Base-by-base conservation (phyloP, 2,888 invertebrate species). In the Hydropsyche betteni region DNA sequence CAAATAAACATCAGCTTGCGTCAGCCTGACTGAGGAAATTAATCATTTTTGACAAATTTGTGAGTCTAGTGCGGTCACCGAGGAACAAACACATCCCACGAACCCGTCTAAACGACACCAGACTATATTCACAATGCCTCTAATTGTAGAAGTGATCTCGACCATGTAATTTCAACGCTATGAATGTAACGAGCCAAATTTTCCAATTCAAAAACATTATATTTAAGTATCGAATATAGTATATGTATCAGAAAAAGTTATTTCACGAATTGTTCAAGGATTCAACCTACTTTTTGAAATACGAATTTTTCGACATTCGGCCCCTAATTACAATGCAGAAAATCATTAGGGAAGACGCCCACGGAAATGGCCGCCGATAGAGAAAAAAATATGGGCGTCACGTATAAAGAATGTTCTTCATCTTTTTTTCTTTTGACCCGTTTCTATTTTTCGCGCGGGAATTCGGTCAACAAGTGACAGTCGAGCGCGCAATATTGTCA, bases 21-120 rank as follows among this genome's bases (percentile, higher is more conserved):
- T 64, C 64, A 64, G 34, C 64, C 10, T 5, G 64, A 36, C 64
- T 12, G 6, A 64, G 64, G 12, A n/a, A 64, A 64, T 64, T 33
- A 64, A 64, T 64, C 64, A 64, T 64, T 64, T 64, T 36, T 64
- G 64, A 64, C 64, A 64, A 64, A 64, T 64, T 34, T 64, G 64
- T 64, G 64, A 44, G 44, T 64, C 34, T 64, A 24, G 24, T 36
- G 64, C 36, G 44, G 44, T 44, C 44, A 44, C 44, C 44, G 44
- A 44, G 44, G 44, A 10, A 44, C 44, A 44, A 44, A 44, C 44
- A 44, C 44, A 44, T 44, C 44, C 44, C 44, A 44, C 44, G 44
- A 44, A 8, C 44, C 10, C 2, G 10, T 10, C 34, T 64, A 64
- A 64, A 34, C 34, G 64, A 64, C 64, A 36, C 34, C 34, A 36